Evolutionary conservation across 2,797 vertebrate species (phyloP).

Genomic region (Periophthalmus magnuspinnatus): DNA sequence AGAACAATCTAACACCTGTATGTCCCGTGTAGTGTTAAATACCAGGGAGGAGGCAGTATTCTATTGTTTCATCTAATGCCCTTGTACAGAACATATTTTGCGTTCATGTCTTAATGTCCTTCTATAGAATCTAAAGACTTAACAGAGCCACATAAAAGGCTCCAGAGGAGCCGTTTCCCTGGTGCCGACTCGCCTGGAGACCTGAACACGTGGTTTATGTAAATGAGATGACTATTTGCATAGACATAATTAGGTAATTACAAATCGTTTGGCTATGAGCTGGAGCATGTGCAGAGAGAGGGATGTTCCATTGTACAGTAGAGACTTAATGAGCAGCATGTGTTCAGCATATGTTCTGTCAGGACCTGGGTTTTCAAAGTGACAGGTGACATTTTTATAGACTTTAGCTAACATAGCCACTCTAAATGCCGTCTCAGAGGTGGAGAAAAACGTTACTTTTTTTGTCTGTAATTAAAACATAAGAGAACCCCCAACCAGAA

Average conservation of each 20-base stretch:
- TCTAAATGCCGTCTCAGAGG: neutral
- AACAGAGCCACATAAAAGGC: constrained; percentile 26
- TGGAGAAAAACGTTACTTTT: neutral
- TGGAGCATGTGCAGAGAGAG: constrained; percentile 81
- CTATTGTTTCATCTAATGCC: neutral
- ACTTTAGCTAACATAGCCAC: constrained; percentile 43
- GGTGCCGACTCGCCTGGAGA: constrained; percentile 61
- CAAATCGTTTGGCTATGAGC: constrained; percentile 88
- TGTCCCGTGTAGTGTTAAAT: too few relatives aligned
- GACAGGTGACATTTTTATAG: constrained; percentile 73
- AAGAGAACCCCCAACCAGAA: too few relatives aligned
- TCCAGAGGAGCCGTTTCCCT: constrained; percentile 39
- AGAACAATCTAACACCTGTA: too few relatives aligned
- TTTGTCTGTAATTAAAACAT: neutral
- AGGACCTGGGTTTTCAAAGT: constrained; percentile 53
- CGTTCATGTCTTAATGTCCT: neutral
- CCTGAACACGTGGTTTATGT: constrained; percentile 79
- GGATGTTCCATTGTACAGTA: constrained; percentile 75
- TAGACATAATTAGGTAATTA: constrained; percentile 91
- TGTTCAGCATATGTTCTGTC: constrained; percentile 74
- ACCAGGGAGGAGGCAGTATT: too few relatives aligned
- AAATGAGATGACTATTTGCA: constrained; percentile 87
- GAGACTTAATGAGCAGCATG: constrained; percentile 72
- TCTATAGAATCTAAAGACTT: neutral
- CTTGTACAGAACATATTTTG: neutral